Percentiles rank a stretch among this genome's conserved stretches.
Conservation (phyloP, 1,140 invertebrate species). For the Psix sp. region DNA sequence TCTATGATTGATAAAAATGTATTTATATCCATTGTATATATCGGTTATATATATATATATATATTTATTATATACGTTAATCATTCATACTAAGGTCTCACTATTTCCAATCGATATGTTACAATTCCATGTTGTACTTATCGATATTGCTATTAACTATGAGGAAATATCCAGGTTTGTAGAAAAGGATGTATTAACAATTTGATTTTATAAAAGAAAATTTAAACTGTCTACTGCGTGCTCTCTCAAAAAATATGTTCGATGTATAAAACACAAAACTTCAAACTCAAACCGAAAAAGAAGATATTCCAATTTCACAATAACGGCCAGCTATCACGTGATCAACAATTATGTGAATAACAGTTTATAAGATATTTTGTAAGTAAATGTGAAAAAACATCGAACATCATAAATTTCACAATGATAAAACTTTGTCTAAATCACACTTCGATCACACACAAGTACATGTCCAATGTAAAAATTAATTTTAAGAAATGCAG, state of each 20-base stretch:
- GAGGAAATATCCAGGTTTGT: not conserved
- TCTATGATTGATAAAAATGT: no score
- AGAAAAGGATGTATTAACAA: not conserved
- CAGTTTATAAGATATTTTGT: not conserved
- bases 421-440: constrained; percentile 58
- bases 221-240: constrained; percentile 64
- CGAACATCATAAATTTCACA: constrained; percentile 56
- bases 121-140: constrained; percentile 33
- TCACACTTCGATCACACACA: constrained; percentile 61
- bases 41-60: no score
- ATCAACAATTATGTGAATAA: no score
- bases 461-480: constrained; percentile 56
- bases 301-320: not conserved
- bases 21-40: no score
- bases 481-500: constrained; percentile 63
- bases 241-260: constrained; percentile 66
- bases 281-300: not conserved
- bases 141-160: constrained; percentile 29
- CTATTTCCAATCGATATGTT: constrained; percentile 36
- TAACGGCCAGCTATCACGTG: not conserved
- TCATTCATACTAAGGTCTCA: constrained; percentile 17
- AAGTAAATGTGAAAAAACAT: constrained; percentile 57
- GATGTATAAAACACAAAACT: constrained; percentile 62
- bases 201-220: constrained; percentile 37
- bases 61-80: no score